These are phyloP conservation scores for Procambarus virginalis DNA, from an alignment of 1,140 invertebrate species.

Conservation along the genomic window DNA sequence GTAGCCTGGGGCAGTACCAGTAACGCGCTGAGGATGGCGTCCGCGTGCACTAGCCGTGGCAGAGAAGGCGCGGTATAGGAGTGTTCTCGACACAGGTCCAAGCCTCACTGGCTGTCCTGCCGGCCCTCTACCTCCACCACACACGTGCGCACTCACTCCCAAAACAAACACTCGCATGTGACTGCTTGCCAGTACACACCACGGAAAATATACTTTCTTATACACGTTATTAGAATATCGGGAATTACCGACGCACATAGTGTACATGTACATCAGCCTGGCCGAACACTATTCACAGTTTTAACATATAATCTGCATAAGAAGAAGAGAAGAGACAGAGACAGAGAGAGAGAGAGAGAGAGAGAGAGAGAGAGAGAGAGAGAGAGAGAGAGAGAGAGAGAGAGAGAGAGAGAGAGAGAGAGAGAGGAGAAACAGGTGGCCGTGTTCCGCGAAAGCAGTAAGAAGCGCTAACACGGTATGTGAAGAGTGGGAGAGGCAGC, in stretches of 20 bases:
- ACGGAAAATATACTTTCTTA: background rate
- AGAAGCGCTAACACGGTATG: too few relatives aligned
- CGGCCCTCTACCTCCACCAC: background rate
- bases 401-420: too few relatives aligned
- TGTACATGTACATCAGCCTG: too few relatives aligned
- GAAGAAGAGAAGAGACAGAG: too few relatives aligned
- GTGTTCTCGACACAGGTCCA: background rate
- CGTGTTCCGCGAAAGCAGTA: too few relatives aligned
- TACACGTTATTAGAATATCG: background rate
- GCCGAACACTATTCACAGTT: too few relatives aligned
- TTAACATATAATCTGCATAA: too few relatives aligned
- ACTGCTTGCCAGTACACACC: background rate
- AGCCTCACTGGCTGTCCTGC: background rate
- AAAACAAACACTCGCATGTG: background rate
- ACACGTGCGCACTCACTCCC: background rate
- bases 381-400: background rate
- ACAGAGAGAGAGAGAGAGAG: too few relatives aligned
- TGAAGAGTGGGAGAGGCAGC: too few relatives aligned
- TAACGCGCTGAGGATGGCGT: background rate
- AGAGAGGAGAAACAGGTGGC: background rate
- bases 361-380: conserved; percentile 1
- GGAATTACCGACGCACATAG: too few relatives aligned
- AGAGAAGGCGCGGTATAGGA: background rate
- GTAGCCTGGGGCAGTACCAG: too few relatives aligned
- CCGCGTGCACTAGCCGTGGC: background rate